Evolutionary conservation across 2,888 invertebrate genomes (phyloP).

Genomic region (Acleris cristana): DNA sequence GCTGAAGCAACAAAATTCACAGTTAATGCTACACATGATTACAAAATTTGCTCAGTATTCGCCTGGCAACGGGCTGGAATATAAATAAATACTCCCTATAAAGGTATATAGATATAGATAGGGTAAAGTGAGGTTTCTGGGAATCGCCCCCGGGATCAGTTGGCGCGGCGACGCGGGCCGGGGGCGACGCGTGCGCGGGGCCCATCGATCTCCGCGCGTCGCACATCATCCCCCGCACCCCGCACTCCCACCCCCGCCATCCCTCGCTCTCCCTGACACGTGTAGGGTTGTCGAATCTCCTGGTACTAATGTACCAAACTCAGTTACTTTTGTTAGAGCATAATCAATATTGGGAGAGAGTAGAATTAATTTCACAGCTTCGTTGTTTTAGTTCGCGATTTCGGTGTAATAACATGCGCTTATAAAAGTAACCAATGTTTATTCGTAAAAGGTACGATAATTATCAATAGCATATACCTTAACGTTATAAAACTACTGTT

Average conservation of each 20-base stretch:
- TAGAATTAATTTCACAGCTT: no score
- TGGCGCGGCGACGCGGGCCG: slow-evolving; percentile 44
- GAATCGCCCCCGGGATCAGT: slow-evolving; percentile 54
- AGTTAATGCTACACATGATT: slow-evolving; percentile 3
- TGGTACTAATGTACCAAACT: no score
- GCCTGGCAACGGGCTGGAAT: slow-evolving; percentile 28
- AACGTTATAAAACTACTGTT: no score
- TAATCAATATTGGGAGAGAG: no score
- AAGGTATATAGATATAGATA: slow-evolving; percentile 5
- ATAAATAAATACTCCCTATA: slow-evolving; percentile 13
- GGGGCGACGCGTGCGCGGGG: slow-evolving; percentile 61
- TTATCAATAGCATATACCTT: no score
- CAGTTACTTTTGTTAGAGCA: no score
- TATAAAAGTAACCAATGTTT: no score
- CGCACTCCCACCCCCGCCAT: slow-evolving; percentile 38
- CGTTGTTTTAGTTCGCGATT: no score
- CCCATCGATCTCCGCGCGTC: slow-evolving; percentile 68
- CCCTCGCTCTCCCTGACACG: slow-evolving; percentile 51
- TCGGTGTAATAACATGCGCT: no score
- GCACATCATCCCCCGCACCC: slow-evolving; percentile 44
- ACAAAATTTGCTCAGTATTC: background rate
- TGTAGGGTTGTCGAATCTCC: slow-evolving; percentile 48
- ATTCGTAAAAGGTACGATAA: no score
- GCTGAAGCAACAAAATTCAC: no score
- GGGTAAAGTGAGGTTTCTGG: background rate